phyloP scores from a whole-genome alignment of 2,888 invertebrate species.

The Hemistola chrysoprasaria region DNA sequence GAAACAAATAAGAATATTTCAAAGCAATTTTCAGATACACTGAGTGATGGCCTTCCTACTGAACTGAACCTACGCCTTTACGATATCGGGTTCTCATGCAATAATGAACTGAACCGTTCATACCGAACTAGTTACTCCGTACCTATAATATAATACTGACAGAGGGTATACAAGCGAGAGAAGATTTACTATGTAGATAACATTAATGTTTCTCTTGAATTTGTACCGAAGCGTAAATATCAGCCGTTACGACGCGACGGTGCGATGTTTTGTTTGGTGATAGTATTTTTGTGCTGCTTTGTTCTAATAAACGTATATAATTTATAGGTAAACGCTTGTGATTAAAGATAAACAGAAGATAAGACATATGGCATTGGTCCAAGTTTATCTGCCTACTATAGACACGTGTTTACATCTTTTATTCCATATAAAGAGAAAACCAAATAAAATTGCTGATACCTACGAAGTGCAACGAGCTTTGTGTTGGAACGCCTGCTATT shows the following conservation, averaged over 20 bases:
- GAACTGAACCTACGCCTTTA: constrained; percentile 1
- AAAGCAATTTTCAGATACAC: no score
- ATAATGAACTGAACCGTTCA: constrained; percentile 1
- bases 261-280: constrained; percentile 60
- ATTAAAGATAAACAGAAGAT: constrained; percentile 47
- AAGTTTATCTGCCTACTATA: constrained; percentile 30
- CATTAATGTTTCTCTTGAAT: constrained; percentile 21
- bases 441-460: no score
- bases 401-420: constrained; percentile 3
- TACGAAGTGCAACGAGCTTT: no score
- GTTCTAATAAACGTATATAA: constrained; percentile 46
- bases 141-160: no score
- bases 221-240: constrained; percentile 18
- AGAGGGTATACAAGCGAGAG: background rate
- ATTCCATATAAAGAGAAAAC: background rate
- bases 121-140: no score
- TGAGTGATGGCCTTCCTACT: no score
- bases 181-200: constrained; percentile 19
- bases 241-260: constrained; percentile 25
- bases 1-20: no score
- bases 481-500: no score
- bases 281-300: constrained; percentile 57
- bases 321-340: constrained; percentile 46
- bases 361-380: constrained; percentile 45
- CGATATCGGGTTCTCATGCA: constrained; percentile 4